These are phyloP conservation scores for Nothoprocta pentlandii DNA, from an alignment of 2,113 vertebrate species.

Conservation along the genomic window DNA sequence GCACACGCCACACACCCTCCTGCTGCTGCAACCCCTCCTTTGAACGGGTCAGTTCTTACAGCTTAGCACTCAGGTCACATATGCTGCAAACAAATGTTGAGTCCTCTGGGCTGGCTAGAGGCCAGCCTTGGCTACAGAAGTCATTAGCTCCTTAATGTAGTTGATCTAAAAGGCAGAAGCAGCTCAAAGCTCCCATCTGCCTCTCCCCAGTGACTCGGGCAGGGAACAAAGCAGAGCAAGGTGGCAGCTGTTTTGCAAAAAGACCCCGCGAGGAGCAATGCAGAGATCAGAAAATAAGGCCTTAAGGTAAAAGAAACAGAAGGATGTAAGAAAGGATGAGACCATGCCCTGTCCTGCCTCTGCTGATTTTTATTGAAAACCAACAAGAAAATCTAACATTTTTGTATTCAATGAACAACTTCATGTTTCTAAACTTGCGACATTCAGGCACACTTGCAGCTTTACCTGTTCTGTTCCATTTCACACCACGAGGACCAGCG, in stretches of 20 bases:
- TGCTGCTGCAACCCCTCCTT: not conserved
- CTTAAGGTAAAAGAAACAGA: not conserved
- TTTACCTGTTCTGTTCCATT: not conserved
- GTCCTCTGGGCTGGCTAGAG: conserved; percentile 2
- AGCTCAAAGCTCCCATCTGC: conserved; percentile 21
- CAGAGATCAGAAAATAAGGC: not conserved
- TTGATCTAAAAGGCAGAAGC: not conserved
- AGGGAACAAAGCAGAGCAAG: not conserved
- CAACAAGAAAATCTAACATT: not conserved
- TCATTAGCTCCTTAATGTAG: not conserved
- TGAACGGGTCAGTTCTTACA: not conserved
- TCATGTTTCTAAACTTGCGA: not conserved
- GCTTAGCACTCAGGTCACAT: not conserved
- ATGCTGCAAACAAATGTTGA: not conserved
- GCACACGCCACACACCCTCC: not conserved
- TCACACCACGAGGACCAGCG: not conserved
- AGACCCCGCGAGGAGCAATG: not conserved
- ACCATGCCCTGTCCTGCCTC: not conserved
- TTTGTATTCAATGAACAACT: not conserved
- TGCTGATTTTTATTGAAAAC: not conserved
- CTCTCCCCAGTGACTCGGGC: not conserved
- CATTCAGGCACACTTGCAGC: not conserved
- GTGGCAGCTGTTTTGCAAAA: not conserved
- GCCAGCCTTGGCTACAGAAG: not conserved
- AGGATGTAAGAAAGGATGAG: not conserved